phyloP scores from a whole-genome alignment of 2,888 invertebrate genomes.

The Brachyptera putata region DNA sequence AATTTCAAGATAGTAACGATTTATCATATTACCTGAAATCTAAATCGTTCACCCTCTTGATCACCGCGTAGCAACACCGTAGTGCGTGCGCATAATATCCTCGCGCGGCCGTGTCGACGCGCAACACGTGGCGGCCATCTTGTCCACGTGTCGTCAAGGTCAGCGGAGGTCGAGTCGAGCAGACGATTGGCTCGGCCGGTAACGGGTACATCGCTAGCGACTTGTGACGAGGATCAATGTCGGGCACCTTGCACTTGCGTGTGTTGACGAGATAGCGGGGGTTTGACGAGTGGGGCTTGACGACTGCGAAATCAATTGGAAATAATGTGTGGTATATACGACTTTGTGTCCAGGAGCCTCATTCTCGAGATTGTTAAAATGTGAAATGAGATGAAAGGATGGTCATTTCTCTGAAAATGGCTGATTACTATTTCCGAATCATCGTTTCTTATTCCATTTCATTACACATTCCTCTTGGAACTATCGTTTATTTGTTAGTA shows the following conservation, averaged over 20 bases:
- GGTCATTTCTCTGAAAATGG: no score
- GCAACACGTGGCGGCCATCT: conserved; percentile 38
- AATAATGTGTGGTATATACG: no score
- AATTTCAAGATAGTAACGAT: no score
- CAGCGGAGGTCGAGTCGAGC: conserved; percentile 43
- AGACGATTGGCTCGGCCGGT: conserved; percentile 51
- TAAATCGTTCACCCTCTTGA: conserved; percentile 37
- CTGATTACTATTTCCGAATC: no score
- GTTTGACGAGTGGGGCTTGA: no score
- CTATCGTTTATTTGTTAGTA: no score
- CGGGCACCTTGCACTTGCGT: conserved; percentile 59
- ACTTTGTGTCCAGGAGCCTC: no score
- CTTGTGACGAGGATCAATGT: conserved; percentile 49
- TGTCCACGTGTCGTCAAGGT: conserved; percentile 38
- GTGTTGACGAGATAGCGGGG: conserved; percentile 54
- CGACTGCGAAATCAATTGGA: no score
- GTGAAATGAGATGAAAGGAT: no score
- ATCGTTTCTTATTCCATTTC: no score
- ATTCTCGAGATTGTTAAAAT: no score
- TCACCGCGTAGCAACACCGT: conserved; percentile 41
- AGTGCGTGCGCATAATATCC: conserved; percentile 36
- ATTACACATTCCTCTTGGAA: no score
- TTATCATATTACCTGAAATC: conserved; percentile 30
- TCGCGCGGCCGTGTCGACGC: conserved; percentile 40
- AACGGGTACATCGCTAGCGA: conserved; percentile 54